Evolutionary conservation across 2,888 invertebrate genomes (phyloP).

Genomic region (Drosophila setosimentum): DNA sequence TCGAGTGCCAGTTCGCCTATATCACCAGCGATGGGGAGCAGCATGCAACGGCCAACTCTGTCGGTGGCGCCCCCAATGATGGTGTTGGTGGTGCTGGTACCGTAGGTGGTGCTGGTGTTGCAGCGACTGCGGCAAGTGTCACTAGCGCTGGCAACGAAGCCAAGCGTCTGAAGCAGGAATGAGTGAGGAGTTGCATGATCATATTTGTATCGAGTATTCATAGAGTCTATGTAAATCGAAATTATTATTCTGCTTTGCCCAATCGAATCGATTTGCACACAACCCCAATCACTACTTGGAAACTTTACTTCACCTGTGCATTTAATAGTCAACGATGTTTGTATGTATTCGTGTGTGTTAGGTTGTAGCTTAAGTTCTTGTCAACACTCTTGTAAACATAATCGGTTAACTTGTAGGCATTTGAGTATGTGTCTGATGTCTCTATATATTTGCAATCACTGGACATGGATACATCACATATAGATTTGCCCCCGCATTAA

Average conservation of each 20-base stretch:
- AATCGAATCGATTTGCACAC: constrained; percentile 31
- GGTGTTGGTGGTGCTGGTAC: not conserved
- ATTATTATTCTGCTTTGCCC: constrained; percentile 23
- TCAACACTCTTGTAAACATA: constrained; percentile 33
- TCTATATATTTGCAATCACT: constrained; percentile 3
- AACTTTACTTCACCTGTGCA: constrained; percentile 55
- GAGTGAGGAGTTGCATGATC: constrained; percentile 52
- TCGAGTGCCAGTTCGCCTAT: constrained; percentile 84
- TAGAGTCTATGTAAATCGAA: constrained; percentile 45
- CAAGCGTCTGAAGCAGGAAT: constrained; percentile 84
- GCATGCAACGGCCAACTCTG: constrained; percentile 51
- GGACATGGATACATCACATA: constrained; percentile 11
- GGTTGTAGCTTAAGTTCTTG: constrained; percentile 65
- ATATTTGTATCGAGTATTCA: constrained; percentile 23
- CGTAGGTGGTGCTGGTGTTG: not conserved
- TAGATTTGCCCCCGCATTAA: constrained; percentile 68
- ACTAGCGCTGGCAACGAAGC: constrained; percentile 60
- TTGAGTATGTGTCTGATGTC: constrained; percentile 12
- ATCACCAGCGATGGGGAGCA: constrained; percentile 74
- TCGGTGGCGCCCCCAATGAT: constrained; percentile 16
- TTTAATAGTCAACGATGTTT: constrained; percentile 59
- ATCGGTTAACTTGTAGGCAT: constrained; percentile 58
- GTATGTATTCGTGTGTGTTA: constrained; percentile 53
- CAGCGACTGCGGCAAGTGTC: constrained; percentile 5
- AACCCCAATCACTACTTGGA: constrained; percentile 6